Evolutionary conservation across 1,140 invertebrate species (phyloP).

Genomic region (Dinoponera quadriceps): DNA sequence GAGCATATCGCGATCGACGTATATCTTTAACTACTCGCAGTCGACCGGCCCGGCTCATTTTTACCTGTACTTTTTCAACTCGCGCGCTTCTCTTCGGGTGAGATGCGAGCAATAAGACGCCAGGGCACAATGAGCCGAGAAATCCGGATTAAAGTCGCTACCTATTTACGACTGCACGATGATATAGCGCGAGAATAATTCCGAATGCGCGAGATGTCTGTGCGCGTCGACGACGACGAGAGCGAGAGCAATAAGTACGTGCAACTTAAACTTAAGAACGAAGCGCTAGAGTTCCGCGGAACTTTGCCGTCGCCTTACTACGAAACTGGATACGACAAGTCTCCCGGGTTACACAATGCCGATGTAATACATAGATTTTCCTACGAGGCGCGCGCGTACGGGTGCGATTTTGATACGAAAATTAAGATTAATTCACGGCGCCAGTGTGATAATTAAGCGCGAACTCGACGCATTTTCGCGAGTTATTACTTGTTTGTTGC

Average conservation of each 20-base stretch:
- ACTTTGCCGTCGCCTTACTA: slow-evolving; percentile 42
- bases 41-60: background rate
- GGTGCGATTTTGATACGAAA: slow-evolving; percentile 10
- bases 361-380: slow-evolving; percentile 29
- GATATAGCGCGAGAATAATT: slow-evolving; percentile 34
- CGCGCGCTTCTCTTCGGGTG: background rate
- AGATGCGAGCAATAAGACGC: background rate
- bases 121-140: slow-evolving; percentile 20
- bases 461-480: slow-evolving; percentile 9
- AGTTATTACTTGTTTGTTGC: slow-evolving; percentile 22
- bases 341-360: background rate
- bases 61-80: background rate
- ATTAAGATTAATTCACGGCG: slow-evolving; percentile 31
- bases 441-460: slow-evolving; percentile 15
- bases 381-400: background rate
- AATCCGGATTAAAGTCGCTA: slow-evolving; percentile 59
- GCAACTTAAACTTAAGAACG: slow-evolving; percentile 42
- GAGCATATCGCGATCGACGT: too few relatives aligned
- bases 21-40: background rate
- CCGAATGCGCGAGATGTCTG: slow-evolving; percentile 32
- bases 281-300: slow-evolving; percentile 25
- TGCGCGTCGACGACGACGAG: slow-evolving; percentile 41
- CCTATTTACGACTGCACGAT: slow-evolving; percentile 56
- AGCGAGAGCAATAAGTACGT: slow-evolving; percentile 55
- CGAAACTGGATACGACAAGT: slow-evolving; percentile 33